Evolutionary conservation across 2,113 vertebrate species (phyloP).

Genomic region (Zingel zingel): DNA sequence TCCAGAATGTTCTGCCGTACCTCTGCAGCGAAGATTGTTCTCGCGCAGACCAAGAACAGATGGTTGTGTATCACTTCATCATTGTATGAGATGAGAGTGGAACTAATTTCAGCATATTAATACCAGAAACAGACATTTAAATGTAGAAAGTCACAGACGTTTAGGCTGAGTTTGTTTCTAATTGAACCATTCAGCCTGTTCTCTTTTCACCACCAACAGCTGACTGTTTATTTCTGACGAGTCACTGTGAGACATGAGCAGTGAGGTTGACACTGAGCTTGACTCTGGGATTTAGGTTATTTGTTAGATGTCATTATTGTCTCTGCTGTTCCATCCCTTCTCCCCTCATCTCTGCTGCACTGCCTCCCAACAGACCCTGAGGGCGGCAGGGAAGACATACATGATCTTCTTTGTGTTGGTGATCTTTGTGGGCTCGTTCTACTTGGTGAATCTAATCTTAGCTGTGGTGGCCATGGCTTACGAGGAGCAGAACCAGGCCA

Average conservation of each 20-base stretch:
- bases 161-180: conserved; percentile 16
- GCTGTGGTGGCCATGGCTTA: conserved; percentile 99
- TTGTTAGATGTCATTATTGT: conserved; percentile 33
- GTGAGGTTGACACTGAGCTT: conserved; percentile 4
- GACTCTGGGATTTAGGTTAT: not conserved
- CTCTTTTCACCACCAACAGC: conserved; percentile 1
- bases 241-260: conserved; percentile 36
- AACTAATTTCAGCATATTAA: not conserved
- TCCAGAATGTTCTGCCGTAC: not conserved
- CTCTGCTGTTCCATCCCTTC: not conserved
- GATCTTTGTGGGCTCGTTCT: conserved; percentile 99
- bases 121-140: not conserved
- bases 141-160: not conserved
- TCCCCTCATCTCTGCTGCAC: not conserved
- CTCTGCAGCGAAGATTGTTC: conserved; percentile 12
- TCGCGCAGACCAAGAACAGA: not conserved
- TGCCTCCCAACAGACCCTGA: conserved; percentile 86
- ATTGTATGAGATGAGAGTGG: not conserved
- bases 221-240: conserved; percentile 47
- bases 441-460: conserved; percentile 97
- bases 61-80: not conserved
- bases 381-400: conserved; percentile 98
- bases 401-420: conserved; percentile 99
- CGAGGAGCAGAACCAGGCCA: conserved; percentile 99
- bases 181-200: not conserved